Base-by-base conservation (phyloP, 2,113 vertebrate species). In the Conger conger region DNA sequence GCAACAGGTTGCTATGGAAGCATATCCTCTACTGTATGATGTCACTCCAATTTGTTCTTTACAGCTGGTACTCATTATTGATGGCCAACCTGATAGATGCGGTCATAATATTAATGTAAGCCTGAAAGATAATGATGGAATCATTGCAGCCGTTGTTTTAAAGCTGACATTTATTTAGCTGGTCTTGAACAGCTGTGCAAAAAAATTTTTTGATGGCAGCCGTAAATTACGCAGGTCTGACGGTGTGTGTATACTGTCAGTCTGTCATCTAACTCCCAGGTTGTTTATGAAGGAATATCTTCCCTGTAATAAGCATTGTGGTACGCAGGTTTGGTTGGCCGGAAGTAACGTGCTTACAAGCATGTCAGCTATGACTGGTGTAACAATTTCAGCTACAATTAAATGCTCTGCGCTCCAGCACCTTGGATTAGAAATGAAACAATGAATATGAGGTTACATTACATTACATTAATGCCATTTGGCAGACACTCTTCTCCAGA, bases 61-160 rank as follows among this genome's bases (percentile, higher is more conserved):
- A 94, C 92, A 91, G 93, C 93, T 93, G 93, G 91, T 92, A 91
- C 93, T 94, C 91, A 92, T 96, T 94, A 95, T 93, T 91, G 93
- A 94, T 93, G 93, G 92, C 89, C 90, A 86, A 91, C 92, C 92
- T 95, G 93, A 95, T 93, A 93, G 94, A 95, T 95, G 92, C 87
- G 94, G 93, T 94, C 94, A 94, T 96, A 95, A 95, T 94, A 95
- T 95, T 95, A 95, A 95, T 95, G 93, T 92, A 94, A 94, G 92
- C 93, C 92, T 94, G 94, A 95, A 93, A 93, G 89, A 89, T 79
- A 84, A 87, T 88, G 93, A 92, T 92, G 93, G 93, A 95, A 94
- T 95, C 94, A 95, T 92, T 88, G 91, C 90, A 88, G 91, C 93
- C 93, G 94, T 95, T 95, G 94, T 94, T 94, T 94, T 92, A 91